Evolutionary conservation across 2,113 vertebrate species (phyloP).

Genomic region (Zosterops hypoxanthus): DNA sequence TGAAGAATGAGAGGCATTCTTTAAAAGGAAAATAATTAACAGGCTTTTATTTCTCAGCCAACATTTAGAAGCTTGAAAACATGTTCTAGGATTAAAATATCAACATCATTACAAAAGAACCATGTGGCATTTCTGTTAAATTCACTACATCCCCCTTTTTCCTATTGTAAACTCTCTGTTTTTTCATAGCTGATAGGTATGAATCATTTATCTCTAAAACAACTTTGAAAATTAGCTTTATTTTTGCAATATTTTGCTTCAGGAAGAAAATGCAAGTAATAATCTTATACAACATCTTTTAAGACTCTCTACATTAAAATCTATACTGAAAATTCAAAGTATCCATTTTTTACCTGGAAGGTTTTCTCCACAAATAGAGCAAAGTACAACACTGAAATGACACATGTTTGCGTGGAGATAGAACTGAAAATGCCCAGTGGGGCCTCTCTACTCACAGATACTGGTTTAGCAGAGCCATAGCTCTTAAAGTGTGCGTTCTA

Average conservation of each 20-base stretch:
- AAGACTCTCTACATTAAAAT: not conserved
- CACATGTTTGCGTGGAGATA: not conserved
- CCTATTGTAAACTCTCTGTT: not conserved
- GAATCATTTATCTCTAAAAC: slow-evolving; percentile 2
- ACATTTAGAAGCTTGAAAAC: not conserved
- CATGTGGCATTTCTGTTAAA: not conserved
- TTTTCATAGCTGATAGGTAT: not conserved
- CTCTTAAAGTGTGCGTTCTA: not conserved
- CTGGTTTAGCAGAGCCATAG: not conserved
- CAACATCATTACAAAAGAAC: slow-evolving; percentile 10
- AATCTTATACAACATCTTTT: not conserved
- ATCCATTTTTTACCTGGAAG: not conserved
- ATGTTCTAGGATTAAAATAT: slow-evolving; percentile 19
- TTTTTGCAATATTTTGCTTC: not conserved
- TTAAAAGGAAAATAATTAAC: slow-evolving; percentile 7
- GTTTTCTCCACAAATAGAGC: not conserved
- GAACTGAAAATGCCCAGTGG: not conserved
- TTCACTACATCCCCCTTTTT: not conserved
- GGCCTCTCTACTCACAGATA: not conserved
- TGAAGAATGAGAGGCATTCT: not conserved
- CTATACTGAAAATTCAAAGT: not conserved
- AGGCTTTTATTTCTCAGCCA: not conserved
- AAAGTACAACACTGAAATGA: not conserved
- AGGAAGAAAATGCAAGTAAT: not conserved
- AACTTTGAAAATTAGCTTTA: not conserved